Evolutionary conservation across 1,140 invertebrate species (phyloP).

Genomic region (Lucilia sericata): DNA sequence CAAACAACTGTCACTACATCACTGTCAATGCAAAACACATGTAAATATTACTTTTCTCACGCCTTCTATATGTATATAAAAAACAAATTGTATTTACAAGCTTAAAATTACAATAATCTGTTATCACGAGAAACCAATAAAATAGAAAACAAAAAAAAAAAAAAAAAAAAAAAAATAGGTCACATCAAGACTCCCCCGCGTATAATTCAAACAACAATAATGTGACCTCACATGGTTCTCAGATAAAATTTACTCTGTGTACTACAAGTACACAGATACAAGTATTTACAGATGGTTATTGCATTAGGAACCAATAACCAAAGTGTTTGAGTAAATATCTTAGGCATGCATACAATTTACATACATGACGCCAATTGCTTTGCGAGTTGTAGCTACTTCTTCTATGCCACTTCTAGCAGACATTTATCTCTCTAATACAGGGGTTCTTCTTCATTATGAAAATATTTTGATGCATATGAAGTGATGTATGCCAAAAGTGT

Average conservation of each 20-base stretch:
- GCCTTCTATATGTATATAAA: background rate
- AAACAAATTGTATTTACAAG: background rate
- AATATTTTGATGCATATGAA: too few relatives aligned
- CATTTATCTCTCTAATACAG: too few relatives aligned
- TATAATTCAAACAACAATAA: background rate
- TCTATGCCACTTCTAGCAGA: too few relatives aligned
- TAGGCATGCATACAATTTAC: too few relatives aligned
- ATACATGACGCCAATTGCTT: too few relatives aligned
- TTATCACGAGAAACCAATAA: background rate
- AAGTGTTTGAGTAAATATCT: too few relatives aligned
- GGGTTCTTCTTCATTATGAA: too few relatives aligned
- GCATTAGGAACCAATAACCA: too few relatives aligned
- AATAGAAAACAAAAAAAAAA: background rate
- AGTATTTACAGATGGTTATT: too few relatives aligned
- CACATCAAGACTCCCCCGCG: background rate
- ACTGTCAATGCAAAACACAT: too few relatives aligned
- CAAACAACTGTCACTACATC: too few relatives aligned
- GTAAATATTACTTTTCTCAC: background rate
- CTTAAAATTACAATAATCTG: background rate
- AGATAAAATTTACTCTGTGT: background rate
- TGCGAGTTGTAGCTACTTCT: too few relatives aligned
- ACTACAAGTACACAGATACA: background rate
- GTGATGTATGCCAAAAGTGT: background rate
- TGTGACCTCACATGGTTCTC: background rate
- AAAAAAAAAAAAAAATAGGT: background rate